Evolutionary conservation across 2,888 invertebrate genomes (phyloP), one percentile per base, ranked within the genome.

Genomic region (Quadriops clusia): DNA sequence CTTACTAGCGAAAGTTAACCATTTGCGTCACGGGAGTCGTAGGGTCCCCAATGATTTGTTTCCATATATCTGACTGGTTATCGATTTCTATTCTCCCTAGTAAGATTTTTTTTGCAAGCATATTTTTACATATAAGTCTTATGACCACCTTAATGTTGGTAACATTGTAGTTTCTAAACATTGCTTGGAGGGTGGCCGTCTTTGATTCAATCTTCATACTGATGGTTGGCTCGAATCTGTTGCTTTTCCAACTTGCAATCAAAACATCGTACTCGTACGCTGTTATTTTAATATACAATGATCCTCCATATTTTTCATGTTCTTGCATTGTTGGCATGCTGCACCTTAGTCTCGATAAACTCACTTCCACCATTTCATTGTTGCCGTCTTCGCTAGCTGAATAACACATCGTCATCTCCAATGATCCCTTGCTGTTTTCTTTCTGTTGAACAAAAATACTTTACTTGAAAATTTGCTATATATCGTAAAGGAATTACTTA

Each of bases 251-350:
- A 42, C 58, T 60, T 18, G 55, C 54, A n/a, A 60, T 50, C 8
- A 48, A 27, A 9, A 53, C 46, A 42, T 72, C 75, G 36, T 72
- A 45, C 51, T 83, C 81, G 38, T 77, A 70, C 36, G 81, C 72
- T 0, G 77, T 75, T 34, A 83, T 79, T 60, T 84, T 84, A 38
- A 84, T 67, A 53, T 84, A 84, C 46, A 84, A 65, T 30, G 75
- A 76, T 17, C 74, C 77, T 62, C 74, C 74, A 40, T 67, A 65
- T 44, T 68, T 67, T 51, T 78, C 77, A 38, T 77, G 77, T 40
- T 76, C 72, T 42, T 75, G 75, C 77, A 78, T 77, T n/a, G 75
- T 74, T 51, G 72, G 71, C 34, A 78, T 64, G 34, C 73, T 75
- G 52, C 77, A 77, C 34, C 77, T 61, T 36, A 77, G 58, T 40